Base-by-base conservation (phyloP, 2,797 vertebrate species). In the Lithobates pipiens region DNA sequence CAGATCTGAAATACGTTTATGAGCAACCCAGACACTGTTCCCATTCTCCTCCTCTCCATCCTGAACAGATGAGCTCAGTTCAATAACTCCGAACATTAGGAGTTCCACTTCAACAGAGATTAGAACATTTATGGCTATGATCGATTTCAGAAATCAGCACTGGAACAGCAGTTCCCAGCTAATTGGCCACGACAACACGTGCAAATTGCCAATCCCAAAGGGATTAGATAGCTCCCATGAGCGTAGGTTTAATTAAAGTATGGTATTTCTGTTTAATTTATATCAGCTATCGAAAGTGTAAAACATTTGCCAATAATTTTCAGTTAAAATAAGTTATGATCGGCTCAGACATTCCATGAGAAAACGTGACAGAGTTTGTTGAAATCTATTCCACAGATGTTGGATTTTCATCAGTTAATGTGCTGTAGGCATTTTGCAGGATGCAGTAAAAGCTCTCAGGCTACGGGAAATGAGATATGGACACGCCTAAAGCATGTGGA, bases 371-470 rank as follows among this genome's bases (percentile, higher is more conserved):
- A 57, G 65, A 69, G 67, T 16, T 68, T 46, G 61, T 42, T 65
- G 32, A 83, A 39, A 86, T 78, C 21, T 15, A 78, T 86, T 83
- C 13, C 29, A 57, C 85, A 86, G 76, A 86, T 86, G 85, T 83
- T 67, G 32, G 34, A 25, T 11, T 39, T 34, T 77, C 76, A 29
- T 77, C 80, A 69, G 76, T 83, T 78, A 83, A 83, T 67, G 68
- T 78, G 44, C 74, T 34, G 15, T 69, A 69, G 80, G 69, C 67
- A 79, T 54, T 68, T 21, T 39, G 57, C 16, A 86, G 25, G 61
- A 77, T 42, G 44, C 23, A 76, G 29, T 50, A 36, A 36, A 16
- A 61, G 67, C 68, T 69, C 44, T 9, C 61, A 10, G 34, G 54
- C 27, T 27, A 54, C 8, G 57, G 32, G n/a, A 36, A 70, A 70